A percentile compares a stretch with the other conserved stretches of the same genome.
These are phyloP conservation scores for Pseudorhombus dupliciocellatus DNA, from an alignment of 2,113 vertebrate genomes.

Conservation along the genomic window DNA sequence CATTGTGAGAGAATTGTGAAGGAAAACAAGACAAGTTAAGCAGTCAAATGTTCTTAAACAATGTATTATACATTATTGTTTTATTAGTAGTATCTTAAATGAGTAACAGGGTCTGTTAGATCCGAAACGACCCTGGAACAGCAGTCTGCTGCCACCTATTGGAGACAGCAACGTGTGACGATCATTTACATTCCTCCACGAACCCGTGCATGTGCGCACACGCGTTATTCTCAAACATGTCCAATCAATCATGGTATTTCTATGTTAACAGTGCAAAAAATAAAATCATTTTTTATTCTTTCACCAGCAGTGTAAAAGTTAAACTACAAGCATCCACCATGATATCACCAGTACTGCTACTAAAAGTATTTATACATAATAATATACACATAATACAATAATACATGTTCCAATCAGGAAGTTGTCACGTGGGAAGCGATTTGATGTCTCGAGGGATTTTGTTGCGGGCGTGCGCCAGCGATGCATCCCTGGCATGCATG, in stretches of 20 bases:
- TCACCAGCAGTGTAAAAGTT: background rate
- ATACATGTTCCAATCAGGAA: background rate
- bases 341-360: background rate
- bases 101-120: background rate
- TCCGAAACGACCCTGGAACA: background rate
- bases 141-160: constrained; percentile 54
- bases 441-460: background rate
- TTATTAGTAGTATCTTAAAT: background rate
- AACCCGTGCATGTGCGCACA: constrained; percentile 18
- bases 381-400: background rate
- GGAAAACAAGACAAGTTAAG: background rate
- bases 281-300: no score
- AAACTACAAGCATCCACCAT: background rate
- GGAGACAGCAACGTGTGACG: constrained; percentile 10
- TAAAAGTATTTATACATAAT: background rate
- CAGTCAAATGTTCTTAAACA: background rate
- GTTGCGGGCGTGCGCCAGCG: background rate
- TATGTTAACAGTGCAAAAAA: background rate
- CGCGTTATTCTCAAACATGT: background rate
- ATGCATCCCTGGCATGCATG: background rate
- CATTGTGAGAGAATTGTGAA: background rate
- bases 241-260: background rate
- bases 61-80: background rate
- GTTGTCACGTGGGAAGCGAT: background rate
- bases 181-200: constrained; percentile 20